Evolutionary conservation across 2,888 invertebrate genomes (phyloP).

Genomic region (Mimas tiliae): DNA sequence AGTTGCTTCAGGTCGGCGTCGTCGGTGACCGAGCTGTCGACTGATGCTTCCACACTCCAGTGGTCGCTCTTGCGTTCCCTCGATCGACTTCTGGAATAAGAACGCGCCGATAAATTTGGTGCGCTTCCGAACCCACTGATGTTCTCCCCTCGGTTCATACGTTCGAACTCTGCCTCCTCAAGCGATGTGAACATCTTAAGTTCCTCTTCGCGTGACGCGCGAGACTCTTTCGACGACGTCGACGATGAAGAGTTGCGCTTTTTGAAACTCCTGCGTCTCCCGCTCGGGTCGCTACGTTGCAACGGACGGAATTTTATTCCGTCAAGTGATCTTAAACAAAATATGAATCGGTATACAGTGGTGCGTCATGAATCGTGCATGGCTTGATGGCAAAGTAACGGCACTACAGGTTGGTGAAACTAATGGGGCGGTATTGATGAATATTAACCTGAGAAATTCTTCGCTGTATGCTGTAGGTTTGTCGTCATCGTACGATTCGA

Average conservation of each 20-base stretch:
- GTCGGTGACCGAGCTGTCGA: slow-evolving; percentile 55
- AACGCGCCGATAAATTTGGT: slow-evolving; percentile 80
- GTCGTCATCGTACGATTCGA: slow-evolving; percentile 83
- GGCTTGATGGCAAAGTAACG: slow-evolving; percentile 57
- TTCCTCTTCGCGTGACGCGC: slow-evolving; percentile 87
- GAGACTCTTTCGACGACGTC: slow-evolving; percentile 85
- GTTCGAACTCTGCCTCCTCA: slow-evolving; percentile 85
- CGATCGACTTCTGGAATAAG: slow-evolving; percentile 83
- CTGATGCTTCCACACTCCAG: slow-evolving; percentile 60
- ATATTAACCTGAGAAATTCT: slow-evolving; percentile 83
- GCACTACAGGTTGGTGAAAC: slow-evolving; percentile 55
- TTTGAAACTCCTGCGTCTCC: slow-evolving; percentile 85
- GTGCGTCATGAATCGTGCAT: slow-evolving; percentile 63
- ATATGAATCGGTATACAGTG: slow-evolving; percentile 76
- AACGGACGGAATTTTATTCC: slow-evolving; percentile 86
- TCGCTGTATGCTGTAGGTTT: slow-evolving; percentile 72
- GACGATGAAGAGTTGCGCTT: slow-evolving; percentile 86
- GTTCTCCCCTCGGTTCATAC: slow-evolving; percentile 59
- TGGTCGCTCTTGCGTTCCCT: slow-evolving; percentile 67
- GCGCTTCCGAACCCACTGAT: slow-evolving; percentile 67
- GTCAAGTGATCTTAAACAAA: slow-evolving; percentile 87
- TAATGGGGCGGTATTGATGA: slow-evolving; percentile 48
- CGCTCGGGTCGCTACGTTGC: slow-evolving; percentile 86
- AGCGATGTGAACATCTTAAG: slow-evolving; percentile 86
- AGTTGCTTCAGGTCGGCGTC: slow-evolving; percentile 49